Conservation (phyloP, 2,113 vertebrate species). For the Pygoscelis adeliae region DNA sequence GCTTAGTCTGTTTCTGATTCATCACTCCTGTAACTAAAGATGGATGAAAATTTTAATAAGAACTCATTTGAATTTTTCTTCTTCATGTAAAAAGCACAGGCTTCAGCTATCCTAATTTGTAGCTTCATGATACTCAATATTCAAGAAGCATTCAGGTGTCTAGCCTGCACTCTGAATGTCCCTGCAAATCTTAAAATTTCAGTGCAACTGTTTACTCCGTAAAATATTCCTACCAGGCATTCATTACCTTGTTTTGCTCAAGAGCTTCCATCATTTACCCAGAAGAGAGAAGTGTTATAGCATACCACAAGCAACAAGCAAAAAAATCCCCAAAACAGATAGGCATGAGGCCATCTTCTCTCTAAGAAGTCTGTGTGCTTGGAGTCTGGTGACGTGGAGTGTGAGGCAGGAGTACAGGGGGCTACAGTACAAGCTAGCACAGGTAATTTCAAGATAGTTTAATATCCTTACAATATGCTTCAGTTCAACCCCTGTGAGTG, state of each 20-base stretch:
- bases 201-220: background rate
- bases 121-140: background rate
- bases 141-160: background rate
- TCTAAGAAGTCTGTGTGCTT: background rate
- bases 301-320: background rate
- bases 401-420: background rate
- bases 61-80: background rate
- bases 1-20: background rate
- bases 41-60: background rate
- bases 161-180: background rate
- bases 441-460: background rate
- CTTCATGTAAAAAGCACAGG: background rate
- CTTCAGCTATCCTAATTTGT: background rate
- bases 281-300: background rate
- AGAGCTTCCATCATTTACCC: background rate
- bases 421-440: background rate
- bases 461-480: background rate
- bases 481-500: background rate
- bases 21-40: background rate
- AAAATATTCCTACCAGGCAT: background rate
- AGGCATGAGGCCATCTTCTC: fast-evolving
- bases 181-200: background rate
- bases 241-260: background rate
- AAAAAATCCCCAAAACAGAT: background rate
- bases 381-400: background rate